Evolutionary conservation across 92 coral and sea anemone genomes (phyloP).

Genomic region (Isaurus tuberculatus): DNA sequence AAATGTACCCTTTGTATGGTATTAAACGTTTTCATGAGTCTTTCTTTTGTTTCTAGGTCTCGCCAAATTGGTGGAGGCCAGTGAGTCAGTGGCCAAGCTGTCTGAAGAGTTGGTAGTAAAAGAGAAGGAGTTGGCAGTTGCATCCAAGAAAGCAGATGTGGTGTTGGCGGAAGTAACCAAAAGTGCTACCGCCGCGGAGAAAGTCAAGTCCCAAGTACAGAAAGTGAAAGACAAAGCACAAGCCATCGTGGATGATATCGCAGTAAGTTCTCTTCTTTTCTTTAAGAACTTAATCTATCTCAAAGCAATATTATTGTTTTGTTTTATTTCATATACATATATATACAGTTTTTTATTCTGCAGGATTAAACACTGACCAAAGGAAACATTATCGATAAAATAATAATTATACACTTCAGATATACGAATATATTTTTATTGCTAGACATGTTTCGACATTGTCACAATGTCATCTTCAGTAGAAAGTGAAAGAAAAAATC

Average conservation of each 20-base stretch:
- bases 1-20: neutral
- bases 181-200: slow-evolving; percentile 98
- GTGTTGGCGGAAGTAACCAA: slow-evolving; percentile 96
- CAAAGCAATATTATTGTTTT: no score
- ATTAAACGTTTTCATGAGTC: neutral
- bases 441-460: no score
- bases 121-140: slow-evolving; percentile 98
- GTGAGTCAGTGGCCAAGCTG: slow-evolving; percentile 96
- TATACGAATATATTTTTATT: no score
- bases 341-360: no score
- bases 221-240: slow-evolving; percentile 99
- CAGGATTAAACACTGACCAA: no score
- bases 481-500: no score
- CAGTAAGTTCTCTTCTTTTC: no score
- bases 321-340: no score
- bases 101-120: slow-evolving; percentile 96
- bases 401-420: no score
- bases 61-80: slow-evolving; percentile 93
- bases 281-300: no score
- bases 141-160: slow-evolving; percentile 97
- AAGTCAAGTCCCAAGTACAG: slow-evolving; percentile 98
- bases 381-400: no score
- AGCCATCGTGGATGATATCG: slow-evolving; percentile 98
- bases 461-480: no score
- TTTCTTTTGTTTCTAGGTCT: slow-evolving; percentile 26